Evolutionary conservation across 2,797 vertebrate genomes (phyloP).

Genomic region (Nothura maculosa): DNA sequence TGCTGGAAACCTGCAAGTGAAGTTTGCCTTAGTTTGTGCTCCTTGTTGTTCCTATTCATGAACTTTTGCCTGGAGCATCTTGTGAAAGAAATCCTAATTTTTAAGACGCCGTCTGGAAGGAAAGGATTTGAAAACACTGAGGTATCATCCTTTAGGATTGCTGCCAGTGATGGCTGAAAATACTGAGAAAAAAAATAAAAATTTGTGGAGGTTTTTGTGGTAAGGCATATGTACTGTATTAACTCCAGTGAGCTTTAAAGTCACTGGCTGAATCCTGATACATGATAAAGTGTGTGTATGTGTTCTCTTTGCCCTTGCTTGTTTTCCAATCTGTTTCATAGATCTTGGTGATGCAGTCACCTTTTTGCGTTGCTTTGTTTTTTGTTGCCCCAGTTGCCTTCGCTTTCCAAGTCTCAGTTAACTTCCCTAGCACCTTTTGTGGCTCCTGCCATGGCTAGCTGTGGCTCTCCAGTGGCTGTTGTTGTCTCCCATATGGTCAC

Average conservation of each 20-base stretch:
- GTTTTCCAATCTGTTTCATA: neutral
- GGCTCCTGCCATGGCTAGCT: neutral
- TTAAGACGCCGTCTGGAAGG: neutral
- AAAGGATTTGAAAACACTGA: neutral
- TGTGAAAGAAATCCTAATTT: neutral
- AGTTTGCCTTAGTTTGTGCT: neutral
- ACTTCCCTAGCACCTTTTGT: neutral
- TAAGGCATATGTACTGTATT: neutral
- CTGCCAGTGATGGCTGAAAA: neutral
- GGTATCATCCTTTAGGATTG: neutral
- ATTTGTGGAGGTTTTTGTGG: neutral
- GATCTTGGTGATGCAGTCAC: neutral
- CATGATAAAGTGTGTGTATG: neutral
- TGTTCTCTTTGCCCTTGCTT: fast-evolving
- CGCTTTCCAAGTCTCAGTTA: neutral
- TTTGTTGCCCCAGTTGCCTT: neutral
- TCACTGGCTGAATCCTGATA: neutral
- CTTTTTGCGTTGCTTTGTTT: neutral
- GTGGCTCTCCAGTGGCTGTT: neutral
- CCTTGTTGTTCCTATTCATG: neutral
- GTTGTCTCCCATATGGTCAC: neutral
- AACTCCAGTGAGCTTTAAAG: neutral
- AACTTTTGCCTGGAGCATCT: neutral
- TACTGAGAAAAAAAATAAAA: neutral
- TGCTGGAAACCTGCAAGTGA: neutral